Percentiles rank a stretch among this genome's conserved stretches.
Evolutionary conservation across 2,113 vertebrate species (phyloP).

Genomic region (Amphiprion percula): DNA sequence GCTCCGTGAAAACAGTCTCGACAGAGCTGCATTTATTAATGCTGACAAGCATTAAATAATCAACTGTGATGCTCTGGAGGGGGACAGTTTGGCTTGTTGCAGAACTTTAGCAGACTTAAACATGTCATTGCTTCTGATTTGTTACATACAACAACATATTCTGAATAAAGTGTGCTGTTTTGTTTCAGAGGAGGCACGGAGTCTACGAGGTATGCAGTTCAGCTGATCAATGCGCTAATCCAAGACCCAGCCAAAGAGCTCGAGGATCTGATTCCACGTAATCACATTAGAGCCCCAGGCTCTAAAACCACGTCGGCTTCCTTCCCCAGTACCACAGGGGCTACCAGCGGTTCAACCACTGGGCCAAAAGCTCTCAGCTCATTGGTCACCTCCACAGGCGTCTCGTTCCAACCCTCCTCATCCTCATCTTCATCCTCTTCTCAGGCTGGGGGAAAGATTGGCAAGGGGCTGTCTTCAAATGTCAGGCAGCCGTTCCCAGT

Average conservation of each 20-base stretch:
- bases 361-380: conserved; percentile 92
- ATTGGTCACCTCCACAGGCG: conserved; percentile 88
- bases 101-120: neutral
- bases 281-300: conserved; percentile 94
- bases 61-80: neutral
- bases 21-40: neutral
- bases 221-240: conserved; percentile 98
- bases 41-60: neutral
- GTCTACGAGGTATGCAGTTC: conserved; percentile 96
- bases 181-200: conserved; percentile 93
- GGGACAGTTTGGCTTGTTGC: neutral
- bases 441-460: conserved; percentile 90
- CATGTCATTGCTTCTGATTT: neutral
- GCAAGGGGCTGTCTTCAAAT: conserved; percentile 92
- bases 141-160: neutral
- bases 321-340: conserved; percentile 89
- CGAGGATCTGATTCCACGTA: conserved; percentile 98
- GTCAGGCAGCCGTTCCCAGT: conserved; percentile 95
- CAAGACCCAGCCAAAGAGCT: conserved; percentile 99
- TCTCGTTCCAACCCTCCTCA: conserved; percentile 90
- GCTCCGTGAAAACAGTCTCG: no score
- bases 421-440: conserved; percentile 87
- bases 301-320: conserved; percentile 88
- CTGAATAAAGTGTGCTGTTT: conserved; percentile 23
- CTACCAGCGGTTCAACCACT: conserved; percentile 87